Evolutionary conservation across 2,797 vertebrate species (phyloP).

Genomic region (Natrix natrix): DNA sequence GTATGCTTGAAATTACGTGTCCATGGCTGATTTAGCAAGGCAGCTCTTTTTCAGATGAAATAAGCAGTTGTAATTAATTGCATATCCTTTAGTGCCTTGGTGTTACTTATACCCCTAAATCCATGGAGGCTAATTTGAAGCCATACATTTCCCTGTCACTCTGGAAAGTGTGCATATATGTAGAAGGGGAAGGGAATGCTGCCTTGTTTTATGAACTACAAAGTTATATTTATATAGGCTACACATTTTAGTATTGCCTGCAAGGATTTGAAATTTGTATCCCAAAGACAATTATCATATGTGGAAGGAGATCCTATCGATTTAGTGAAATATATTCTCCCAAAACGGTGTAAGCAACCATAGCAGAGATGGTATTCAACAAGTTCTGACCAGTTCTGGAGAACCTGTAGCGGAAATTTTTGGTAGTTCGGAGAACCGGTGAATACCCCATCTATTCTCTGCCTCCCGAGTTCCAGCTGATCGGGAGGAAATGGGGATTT

Average conservation of each 20-base stretch:
- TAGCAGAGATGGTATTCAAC: not conserved
- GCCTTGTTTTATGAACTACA: slow-evolving; percentile 20
- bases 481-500: too few species aligned
- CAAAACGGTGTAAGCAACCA: not conserved
- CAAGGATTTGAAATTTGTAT: not conserved
- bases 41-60: slow-evolving; percentile 3
- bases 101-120: slow-evolving; percentile 15
- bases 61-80: slow-evolving; percentile 18
- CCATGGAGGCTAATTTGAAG: slow-evolving; percentile 17
- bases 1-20: not conserved
- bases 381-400: too few species aligned
- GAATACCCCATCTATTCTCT: too few species aligned
- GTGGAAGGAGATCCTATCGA: not conserved
- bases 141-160: not conserved
- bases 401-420: too few species aligned
- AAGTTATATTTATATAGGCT: slow-evolving; percentile 3
- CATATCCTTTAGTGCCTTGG: slow-evolving; percentile 27
- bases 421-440: too few species aligned
- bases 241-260: not conserved
- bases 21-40: slow-evolving; percentile 25
- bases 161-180: slow-evolving; percentile 14
- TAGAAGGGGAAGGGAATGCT: not conserved
- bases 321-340: not conserved
- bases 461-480: too few species aligned
- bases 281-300: not conserved